Evolutionary conservation across 2,113 vertebrate genomes (phyloP).

Genomic region (Platysternon megacephalum): DNA sequence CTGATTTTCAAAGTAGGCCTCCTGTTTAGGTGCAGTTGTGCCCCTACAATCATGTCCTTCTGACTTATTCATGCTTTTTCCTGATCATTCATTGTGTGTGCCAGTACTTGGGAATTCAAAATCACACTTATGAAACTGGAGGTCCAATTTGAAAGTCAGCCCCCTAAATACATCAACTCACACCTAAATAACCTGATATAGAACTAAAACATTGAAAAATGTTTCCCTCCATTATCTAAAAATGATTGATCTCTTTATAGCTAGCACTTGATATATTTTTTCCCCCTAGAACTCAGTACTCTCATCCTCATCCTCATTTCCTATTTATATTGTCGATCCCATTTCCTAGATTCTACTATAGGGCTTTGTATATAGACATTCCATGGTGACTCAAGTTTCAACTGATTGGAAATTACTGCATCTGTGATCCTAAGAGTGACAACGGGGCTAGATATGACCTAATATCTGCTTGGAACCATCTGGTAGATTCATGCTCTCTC

Average conservation of each 20-base stretch:
- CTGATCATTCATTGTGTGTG: neutral
- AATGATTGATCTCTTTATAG: neutral
- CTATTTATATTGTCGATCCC: neutral
- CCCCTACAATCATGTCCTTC: neutral
- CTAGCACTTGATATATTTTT: neutral
- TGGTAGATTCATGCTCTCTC: neutral
- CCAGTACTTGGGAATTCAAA: neutral
- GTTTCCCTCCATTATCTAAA: neutral
- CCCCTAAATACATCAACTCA: neutral
- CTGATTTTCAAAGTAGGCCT: neutral
- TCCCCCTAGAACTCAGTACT: neutral
- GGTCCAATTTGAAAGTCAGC: neutral
- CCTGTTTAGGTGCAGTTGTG: neutral
- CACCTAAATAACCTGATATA: accelerated
- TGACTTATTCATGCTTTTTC: neutral
- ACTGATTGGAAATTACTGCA: neutral
- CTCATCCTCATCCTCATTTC: neutral
- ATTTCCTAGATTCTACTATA: neutral
- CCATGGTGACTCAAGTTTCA: neutral
- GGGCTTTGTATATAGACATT: neutral
- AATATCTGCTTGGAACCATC: neutral
- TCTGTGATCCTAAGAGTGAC: neutral
- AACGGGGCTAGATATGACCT: neutral
- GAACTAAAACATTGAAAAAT: neutral
- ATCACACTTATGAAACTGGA: neutral